Percentiles rank a stretch among this genome's conserved stretches.
These are phyloP conservation scores for Synaphobranchus kaupii DNA, from an alignment of 2,797 vertebrate species.

Conservation along the genomic window DNA sequence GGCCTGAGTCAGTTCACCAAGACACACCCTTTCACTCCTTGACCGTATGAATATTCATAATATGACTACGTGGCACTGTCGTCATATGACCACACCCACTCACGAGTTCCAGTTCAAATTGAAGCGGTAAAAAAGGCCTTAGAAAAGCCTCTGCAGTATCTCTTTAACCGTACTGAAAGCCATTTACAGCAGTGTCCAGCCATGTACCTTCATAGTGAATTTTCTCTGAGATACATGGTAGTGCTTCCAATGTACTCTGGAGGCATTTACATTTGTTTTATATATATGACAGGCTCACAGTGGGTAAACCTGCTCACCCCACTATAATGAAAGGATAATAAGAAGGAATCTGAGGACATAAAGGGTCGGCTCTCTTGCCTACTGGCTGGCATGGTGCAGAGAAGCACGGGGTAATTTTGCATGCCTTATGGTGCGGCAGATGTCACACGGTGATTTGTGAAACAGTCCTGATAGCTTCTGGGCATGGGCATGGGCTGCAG, in stretches of 20 bases:
- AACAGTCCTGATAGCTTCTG: background rate
- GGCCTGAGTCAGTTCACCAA: too few relatives aligned
- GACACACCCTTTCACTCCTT: too few relatives aligned
- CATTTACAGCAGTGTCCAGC: background rate
- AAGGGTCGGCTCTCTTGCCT: background rate
- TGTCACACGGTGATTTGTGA: slow-evolving; percentile 22
- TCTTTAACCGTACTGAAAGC: background rate
- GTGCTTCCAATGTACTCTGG: background rate
- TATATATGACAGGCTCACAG: background rate
- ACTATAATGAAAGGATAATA: slow-evolving; percentile 12
- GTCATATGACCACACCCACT: too few relatives aligned
- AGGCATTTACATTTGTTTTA: background rate
- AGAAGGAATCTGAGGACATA: background rate
- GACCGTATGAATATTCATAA: too few relatives aligned
- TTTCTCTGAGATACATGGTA: background rate
- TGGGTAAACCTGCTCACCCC: background rate
- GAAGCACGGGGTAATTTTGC: background rate
- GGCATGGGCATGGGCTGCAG: slow-evolving; percentile 15
- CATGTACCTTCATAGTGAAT: background rate
- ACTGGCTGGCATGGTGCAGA: background rate
- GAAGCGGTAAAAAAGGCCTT: too few relatives aligned
- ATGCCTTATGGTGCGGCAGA: slow-evolving; percentile 24
- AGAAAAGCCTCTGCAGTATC: too few relatives aligned
- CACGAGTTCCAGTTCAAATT: too few relatives aligned
- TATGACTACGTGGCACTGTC: too few relatives aligned